A percentile compares a stretch with the other conserved stretches of the same genome.
Conservation (phyloP, 2,113 vertebrate species). For the Nesoenas mayeri region DNA sequence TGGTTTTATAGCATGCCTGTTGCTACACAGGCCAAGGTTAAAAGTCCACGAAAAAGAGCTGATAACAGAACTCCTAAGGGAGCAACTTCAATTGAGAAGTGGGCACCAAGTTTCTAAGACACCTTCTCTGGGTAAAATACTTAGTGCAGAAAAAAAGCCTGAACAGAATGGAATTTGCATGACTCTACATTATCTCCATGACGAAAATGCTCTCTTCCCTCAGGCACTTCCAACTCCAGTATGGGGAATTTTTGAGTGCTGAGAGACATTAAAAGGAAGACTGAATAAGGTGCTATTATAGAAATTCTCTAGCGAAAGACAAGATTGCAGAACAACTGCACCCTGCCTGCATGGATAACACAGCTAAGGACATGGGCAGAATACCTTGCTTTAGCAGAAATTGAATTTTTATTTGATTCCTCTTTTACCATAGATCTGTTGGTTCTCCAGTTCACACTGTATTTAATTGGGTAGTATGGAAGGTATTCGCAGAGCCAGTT, state of each 20-base stretch:
- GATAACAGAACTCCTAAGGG: not conserved
- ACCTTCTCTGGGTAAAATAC: not conserved
- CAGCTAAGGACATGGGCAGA: not conserved
- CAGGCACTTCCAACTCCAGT: not conserved
- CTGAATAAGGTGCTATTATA: not conserved
- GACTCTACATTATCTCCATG: not conserved
- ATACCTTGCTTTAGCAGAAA: not conserved
- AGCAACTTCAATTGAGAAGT: not conserved
- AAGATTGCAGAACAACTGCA: not conserved
- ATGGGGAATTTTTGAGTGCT: not conserved
- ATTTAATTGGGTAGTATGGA: too few species aligned
- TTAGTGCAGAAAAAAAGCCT: not conserved
- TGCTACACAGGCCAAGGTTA: not conserved
- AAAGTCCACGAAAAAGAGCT: not conserved
- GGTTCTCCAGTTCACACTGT: too few species aligned
- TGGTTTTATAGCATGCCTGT: not conserved
- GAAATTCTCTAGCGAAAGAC: not conserved
- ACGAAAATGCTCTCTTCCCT: not conserved
- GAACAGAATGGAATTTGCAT: not conserved
- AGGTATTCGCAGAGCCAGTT: too few species aligned
- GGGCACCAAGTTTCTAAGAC: not conserved
- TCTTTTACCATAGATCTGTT: too few species aligned
- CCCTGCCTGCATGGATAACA: accelerated
- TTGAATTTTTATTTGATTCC: too few species aligned
- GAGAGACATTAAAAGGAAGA: not conserved